Base-by-base conservation (phyloP, 2,113 vertebrate species). In the Rattus rattus region DNA sequence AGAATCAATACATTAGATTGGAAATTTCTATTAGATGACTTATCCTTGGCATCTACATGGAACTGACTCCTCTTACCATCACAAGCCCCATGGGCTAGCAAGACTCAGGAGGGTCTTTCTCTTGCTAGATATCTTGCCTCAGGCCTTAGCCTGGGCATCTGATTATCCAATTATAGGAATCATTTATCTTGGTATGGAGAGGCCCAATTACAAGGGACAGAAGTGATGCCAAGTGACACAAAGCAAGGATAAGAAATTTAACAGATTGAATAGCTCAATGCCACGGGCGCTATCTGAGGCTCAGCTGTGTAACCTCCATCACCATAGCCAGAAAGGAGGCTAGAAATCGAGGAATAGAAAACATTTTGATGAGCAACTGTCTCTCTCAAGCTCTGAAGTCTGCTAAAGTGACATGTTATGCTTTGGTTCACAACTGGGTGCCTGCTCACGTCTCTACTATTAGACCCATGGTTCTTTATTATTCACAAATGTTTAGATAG, bases 121-220 rank as follows among this genome's bases (percentile, higher is more conserved):
- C 33, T 54, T 28, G 72, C 22, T 1, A 67, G 54, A 39, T 85
- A 73, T 73, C 79, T 76, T 83, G 39, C 69, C 19, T 69, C 36
- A 59, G 54, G 14, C n/a, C 54, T 89, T 75, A 86, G 36, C 47
- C 9, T 49, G 69, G 49, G 20, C 3, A 81, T 69, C 84, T 93
- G 49, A 33, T 95, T 84, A 65, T 47, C 81, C 43, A 52, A 52
- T 43, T 65, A 70, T n/a, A 52, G 52, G 65, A 75, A 85, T 70
- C 26, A 76, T 59, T 67, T 73, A 20, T 90, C 10, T 94, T 95
- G 61, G 19, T 69, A 79, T 84, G 90, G 59, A 76, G 61, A 90
- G 17, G 67, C 36, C 56, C 63, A 49, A 36, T 10, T 92, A 17
- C 65, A 69, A 92, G 43, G 72, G 13, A 80, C 8, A 61, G 33